phyloP scores from a whole-genome alignment of 2,113 vertebrate genomes.

The Rafetus swinhoei region DNA sequence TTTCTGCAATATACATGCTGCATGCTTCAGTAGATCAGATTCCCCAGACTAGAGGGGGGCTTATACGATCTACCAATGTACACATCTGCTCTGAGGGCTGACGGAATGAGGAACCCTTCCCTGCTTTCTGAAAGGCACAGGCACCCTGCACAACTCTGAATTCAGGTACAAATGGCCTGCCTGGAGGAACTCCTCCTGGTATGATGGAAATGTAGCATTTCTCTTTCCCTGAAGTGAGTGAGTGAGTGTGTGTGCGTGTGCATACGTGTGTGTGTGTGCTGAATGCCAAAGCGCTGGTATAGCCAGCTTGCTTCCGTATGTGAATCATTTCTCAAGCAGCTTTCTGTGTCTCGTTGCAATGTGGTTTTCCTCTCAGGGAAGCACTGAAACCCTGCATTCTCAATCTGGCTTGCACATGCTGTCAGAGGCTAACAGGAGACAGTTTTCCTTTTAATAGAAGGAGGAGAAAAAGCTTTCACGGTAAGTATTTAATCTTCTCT shows the following conservation, averaged over 20 bases:
- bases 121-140: neutral
- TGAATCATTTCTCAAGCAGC: slow-evolving; percentile 76
- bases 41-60: neutral
- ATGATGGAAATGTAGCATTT: slow-evolving; percentile 68
- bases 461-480: slow-evolving; percentile 24
- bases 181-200: slow-evolving; percentile 40
- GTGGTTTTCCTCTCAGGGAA: slow-evolving; percentile 81
- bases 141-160: neutral
- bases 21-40: neutral
- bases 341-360: slow-evolving; percentile 66
- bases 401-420: slow-evolving; percentile 73
- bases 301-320: slow-evolving; percentile 80
- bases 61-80: neutral
- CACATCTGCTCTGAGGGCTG: neutral
- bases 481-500: slow-evolving; percentile 73
- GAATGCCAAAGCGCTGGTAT: slow-evolving; percentile 56
- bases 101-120: neutral
- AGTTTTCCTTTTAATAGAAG: slow-evolving; percentile 47
- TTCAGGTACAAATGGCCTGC: slow-evolving; percentile 9
- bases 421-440: slow-evolving; percentile 62
- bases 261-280: slow-evolving; percentile 25
- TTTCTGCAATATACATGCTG: rapidly evolving
- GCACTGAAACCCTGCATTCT: slow-evolving; percentile 72
- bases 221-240: slow-evolving; percentile 57
- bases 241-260: slow-evolving; percentile 8